Evolutionary conservation across 2,797 vertebrate genomes (phyloP).

Genomic region (Oreochromis mossambicus): DNA sequence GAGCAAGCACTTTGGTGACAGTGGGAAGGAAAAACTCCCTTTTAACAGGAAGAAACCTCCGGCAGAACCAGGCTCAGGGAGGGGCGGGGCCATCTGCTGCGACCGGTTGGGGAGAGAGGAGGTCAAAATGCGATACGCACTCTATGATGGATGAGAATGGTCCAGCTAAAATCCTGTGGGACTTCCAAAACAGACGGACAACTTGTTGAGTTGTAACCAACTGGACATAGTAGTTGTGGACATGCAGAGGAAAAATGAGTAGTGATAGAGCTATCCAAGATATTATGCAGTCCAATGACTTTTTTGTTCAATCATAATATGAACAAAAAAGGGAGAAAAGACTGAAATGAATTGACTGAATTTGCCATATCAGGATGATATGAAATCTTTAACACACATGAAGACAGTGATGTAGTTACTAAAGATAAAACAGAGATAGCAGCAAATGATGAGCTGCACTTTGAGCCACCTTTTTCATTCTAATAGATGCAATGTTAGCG

Average conservation of each 20-base stretch:
- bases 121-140: not conserved
- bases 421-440: not conserved
- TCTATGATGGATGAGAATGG: not conserved
- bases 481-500: not conserved
- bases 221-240: not conserved
- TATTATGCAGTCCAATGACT: too few species aligned
- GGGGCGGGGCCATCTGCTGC: not conserved
- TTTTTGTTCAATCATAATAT: too few species aligned
- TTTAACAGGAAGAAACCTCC: not conserved
- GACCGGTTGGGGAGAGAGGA: fast-evolving
- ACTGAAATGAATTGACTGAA: not conserved
- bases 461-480: not conserved
- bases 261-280: not conserved
- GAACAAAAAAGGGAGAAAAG: not conserved
- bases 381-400: not conserved
- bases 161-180: not conserved
- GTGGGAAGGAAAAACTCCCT: not conserved
- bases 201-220: not conserved
- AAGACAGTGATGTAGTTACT: not conserved
- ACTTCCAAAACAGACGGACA: not conserved
- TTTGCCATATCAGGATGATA: not conserved
- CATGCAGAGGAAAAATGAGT: not conserved
- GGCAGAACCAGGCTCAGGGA: not conserved
- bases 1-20: fast-evolving
- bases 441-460: not conserved